Conservation (phyloP, 2,888 invertebrate species). For the Monochamus alternatus region DNA sequence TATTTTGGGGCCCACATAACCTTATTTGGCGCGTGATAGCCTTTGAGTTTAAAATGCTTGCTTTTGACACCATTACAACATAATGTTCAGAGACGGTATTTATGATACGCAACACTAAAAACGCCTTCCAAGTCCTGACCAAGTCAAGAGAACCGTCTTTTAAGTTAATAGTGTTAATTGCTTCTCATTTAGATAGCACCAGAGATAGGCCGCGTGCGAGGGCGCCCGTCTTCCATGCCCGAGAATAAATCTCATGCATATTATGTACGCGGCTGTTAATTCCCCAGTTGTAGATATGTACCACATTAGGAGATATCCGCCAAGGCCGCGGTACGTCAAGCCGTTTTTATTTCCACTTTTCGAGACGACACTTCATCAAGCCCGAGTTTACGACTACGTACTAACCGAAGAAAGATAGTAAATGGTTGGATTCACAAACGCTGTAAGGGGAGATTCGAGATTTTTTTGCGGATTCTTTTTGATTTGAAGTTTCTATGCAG, state of each 20-base stretch:
- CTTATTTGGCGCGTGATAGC: no score
- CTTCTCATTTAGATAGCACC: constrained; percentile 65
- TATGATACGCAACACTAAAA: no score
- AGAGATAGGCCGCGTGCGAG: constrained; percentile 60
- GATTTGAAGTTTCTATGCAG: no score
- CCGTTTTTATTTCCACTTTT: constrained; percentile 37
- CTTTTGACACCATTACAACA: no score
- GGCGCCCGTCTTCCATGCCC: constrained; percentile 62
- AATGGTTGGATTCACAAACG: background rate
- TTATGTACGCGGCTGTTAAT: constrained; percentile 55
- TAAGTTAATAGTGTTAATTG: constrained; percentile 64
- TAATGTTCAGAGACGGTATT: no score
- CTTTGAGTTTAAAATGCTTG: no score
- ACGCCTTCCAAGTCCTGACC: background rate
- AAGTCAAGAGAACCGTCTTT: constrained; percentile 52
- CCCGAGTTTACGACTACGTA: background rate
- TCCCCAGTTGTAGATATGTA: constrained; percentile 48
- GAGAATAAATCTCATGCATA: constrained; percentile 62
- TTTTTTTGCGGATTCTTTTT: background rate
- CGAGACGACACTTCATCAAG: constrained; percentile 16
- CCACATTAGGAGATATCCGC: constrained; percentile 48
- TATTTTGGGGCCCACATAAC: no score
- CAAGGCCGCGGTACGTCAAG: constrained; percentile 46
- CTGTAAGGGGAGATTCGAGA: background rate
- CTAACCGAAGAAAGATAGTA: background rate